Evolutionary conservation across 2,113 vertebrate species (phyloP).

Genomic region (Mastomys natalensis): DNA sequence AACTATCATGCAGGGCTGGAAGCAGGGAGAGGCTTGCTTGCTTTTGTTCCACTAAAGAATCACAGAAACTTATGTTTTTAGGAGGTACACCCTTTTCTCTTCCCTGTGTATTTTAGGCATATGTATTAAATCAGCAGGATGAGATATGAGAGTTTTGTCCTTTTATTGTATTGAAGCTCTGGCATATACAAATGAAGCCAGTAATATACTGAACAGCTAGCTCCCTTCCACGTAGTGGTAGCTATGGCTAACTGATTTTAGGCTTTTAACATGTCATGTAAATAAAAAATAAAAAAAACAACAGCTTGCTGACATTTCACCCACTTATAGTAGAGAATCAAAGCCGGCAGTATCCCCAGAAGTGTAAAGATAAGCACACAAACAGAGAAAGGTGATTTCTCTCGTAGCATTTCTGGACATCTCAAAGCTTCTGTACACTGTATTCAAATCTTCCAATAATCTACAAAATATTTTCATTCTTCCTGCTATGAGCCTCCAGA

Average conservation of each 20-base stretch:
- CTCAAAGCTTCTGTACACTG: not conserved
- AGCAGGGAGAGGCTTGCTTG: not conserved
- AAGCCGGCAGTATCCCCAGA: not conserved
- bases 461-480: not conserved
- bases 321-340: not conserved
- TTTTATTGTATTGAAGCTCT: not conserved
- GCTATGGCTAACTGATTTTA: not conserved
- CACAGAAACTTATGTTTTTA: not conserved
- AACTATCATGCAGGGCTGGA: not conserved
- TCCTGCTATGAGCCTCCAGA: not conserved
- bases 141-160: not conserved
- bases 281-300: too few relatives aligned
- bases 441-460: not conserved
- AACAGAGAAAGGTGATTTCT: not conserved
- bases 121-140: not conserved
- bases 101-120: not conserved
- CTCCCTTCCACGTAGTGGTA: not conserved
- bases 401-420: not conserved
- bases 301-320: too few relatives aligned
- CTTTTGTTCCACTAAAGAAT: not conserved
- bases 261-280: not conserved
- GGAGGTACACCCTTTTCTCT: not conserved
- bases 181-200: not conserved
- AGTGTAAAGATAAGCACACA: not conserved
- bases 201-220: not conserved